Evolutionary conservation across 1,140 invertebrate species (phyloP), one percentile per base, ranked within the genome.

Genomic region (Hycleus cichorii): DNA sequence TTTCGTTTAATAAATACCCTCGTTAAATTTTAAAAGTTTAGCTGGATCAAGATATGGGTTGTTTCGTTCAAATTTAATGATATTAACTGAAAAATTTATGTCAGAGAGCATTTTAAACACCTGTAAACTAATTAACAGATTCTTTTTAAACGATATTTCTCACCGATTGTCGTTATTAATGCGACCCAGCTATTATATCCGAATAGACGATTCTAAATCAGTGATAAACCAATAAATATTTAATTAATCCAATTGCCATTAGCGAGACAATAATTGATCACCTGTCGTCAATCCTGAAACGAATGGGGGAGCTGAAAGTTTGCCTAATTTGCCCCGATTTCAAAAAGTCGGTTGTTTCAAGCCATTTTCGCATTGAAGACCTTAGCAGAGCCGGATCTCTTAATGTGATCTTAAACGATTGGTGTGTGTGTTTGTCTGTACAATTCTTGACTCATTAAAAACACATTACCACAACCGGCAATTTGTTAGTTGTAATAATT

Each of bases 91-190:
- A 54, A 57, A 61, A 61, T 61, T 61, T 57, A 57, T 61, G 54
- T 58, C 45, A 47, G 49, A 43, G 7, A 43, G 46, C 46, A 57
- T 57, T 57, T 47, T 49, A 52, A 57, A 61, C 54, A 57, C 26
- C 49, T 61, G 55, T 61, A 61, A 61, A 61, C 59, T 56, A 61
- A 61, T 61, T 61, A 61, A 47, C 44, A 49, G 49, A 61, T 61
- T 61, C 52, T 47, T 27, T 39, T 46, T 5, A 40, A 32, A 39
- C 43, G 53, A 51, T 57, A 47, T 49, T 56, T 57, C 46, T 57
- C 25, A 32, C 40, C 43, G 48, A 44, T 32, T 5, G 32, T 32
- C 32, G 32, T 32, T 32, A 32, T 32, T 12, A 12, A 12, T 12
- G 12, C 18, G 1, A 18, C 18, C 1, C 47, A 11, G 48, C 9